Evolutionary conservation across 1,140 invertebrate genomes (phyloP).

Genomic region (Calliopsis andreniformis): DNA sequence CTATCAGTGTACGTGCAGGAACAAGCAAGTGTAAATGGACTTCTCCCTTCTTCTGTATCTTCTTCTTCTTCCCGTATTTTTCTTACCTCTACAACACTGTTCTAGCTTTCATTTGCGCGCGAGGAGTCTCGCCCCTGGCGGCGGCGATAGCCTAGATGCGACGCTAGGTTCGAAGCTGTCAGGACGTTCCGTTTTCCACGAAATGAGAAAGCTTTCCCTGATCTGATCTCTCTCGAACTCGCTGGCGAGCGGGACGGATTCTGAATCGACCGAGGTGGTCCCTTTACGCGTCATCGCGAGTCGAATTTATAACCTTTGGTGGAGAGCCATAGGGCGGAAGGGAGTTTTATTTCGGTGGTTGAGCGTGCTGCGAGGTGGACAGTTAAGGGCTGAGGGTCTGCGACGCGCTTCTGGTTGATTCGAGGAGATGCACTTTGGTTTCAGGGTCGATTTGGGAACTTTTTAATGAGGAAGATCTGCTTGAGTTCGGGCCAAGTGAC

Average conservation of each 20-base stretch:
- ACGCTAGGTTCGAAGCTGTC: not conserved
- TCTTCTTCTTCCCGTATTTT: constrained; percentile 2
- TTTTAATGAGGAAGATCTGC: not conserved
- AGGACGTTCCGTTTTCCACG: not conserved
- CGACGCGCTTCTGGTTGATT: not conserved
- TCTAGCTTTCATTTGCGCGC: not conserved
- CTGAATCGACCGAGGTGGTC: no score
- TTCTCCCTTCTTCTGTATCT: constrained; percentile 21
- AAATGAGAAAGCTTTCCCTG: not conserved
- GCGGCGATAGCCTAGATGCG: not conserved
- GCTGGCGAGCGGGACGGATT: not conserved
- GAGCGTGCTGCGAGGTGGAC: no score
- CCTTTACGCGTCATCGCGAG: no score
- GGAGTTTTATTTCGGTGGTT: no score
- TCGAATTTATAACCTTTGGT: no score
- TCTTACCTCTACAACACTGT: not conserved
- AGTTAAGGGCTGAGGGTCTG: no score
- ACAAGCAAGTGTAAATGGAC: constrained; percentile 14
- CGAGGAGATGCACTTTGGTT: not conserved
- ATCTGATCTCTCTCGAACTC: not conserved
- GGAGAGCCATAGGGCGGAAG: no score
- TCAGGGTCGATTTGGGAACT: not conserved
- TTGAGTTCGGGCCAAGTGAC: not conserved
- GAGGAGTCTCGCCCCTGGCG: not conserved
- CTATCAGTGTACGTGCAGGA: constrained; percentile 17